Evolutionary conservation across 2,113 vertebrate genomes (phyloP).

Genomic region (Lagenorhynchus albirostris): DNA sequence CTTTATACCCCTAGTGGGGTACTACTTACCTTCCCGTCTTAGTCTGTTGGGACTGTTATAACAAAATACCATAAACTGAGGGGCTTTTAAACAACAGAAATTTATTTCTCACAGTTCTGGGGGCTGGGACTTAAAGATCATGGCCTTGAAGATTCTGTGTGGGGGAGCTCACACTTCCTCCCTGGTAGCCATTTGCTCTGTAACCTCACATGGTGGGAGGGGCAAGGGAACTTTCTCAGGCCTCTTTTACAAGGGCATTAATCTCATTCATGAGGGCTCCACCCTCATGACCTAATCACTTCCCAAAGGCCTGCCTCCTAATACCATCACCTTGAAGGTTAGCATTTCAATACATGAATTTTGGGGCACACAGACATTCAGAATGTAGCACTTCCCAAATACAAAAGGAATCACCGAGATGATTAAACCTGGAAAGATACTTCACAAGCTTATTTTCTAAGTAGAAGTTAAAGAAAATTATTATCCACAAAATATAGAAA

Average conservation of each 20-base stretch:
- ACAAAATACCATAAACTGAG: not conserved
- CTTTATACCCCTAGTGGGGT: fast-evolving
- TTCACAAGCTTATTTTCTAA: not conserved
- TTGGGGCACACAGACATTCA: not conserved
- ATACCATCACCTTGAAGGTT: not conserved
- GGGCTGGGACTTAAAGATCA: not conserved
- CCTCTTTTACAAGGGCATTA: not conserved
- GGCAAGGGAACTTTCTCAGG: not conserved
- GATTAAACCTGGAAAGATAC: not conserved
- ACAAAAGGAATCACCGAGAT: not conserved
- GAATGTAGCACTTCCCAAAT: not conserved
- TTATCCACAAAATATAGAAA: not conserved
- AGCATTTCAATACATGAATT: not conserved
- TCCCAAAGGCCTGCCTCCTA: not conserved
- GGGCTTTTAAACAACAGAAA: not conserved
- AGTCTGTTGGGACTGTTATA: not conserved
- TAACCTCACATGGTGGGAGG: not conserved
- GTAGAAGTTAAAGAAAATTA: not conserved
- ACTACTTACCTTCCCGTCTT: not conserved
- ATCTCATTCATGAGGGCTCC: not conserved
- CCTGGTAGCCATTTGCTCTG: not conserved
- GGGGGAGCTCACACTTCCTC: not conserved
- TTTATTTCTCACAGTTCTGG: not conserved
- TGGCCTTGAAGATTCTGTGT: not conserved
- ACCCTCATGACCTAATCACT: not conserved